Conservation (phyloP, 2,113 vertebrate genomes). For the Enhydra lutris region DNA sequence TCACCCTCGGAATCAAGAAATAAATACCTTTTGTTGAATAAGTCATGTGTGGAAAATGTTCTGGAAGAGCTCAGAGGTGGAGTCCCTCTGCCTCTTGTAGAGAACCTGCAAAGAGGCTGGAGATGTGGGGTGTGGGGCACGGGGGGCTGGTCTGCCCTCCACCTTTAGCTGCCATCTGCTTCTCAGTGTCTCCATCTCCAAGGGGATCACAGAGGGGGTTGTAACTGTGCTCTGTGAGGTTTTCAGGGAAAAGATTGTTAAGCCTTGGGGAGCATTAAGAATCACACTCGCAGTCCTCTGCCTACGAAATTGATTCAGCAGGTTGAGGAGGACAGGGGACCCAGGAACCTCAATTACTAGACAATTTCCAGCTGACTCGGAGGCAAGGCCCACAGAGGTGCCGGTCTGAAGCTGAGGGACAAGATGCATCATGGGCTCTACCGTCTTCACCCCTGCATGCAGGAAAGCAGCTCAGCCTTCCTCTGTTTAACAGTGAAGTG, state of each 20-base stretch:
- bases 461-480: not conserved
- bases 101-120: not conserved
- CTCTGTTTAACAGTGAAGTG: not conserved
- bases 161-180: not conserved
- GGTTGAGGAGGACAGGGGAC: not conserved
- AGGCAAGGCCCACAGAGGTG: not conserved
- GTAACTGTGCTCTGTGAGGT: not conserved
- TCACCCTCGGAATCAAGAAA: slow-evolving; percentile 12
- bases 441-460: fast-evolving
- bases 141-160: not conserved
- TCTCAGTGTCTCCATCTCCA: not conserved
- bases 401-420: not conserved
- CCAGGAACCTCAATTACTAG: not conserved
- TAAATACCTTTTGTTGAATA: slow-evolving; percentile 41
- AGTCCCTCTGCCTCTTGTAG: not conserved
- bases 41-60: not conserved
- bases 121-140: not conserved
- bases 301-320: not conserved
- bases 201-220: not conserved
- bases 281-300: not conserved
- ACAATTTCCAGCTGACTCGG: not conserved
- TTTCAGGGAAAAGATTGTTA: not conserved
- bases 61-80: slow-evolving; percentile 3
- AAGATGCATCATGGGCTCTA: not conserved
- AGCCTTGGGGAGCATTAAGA: not conserved